These are phyloP conservation scores for Aix galericulata DNA, from an alignment of 2,113 vertebrate genomes.

Conservation along the genomic window DNA sequence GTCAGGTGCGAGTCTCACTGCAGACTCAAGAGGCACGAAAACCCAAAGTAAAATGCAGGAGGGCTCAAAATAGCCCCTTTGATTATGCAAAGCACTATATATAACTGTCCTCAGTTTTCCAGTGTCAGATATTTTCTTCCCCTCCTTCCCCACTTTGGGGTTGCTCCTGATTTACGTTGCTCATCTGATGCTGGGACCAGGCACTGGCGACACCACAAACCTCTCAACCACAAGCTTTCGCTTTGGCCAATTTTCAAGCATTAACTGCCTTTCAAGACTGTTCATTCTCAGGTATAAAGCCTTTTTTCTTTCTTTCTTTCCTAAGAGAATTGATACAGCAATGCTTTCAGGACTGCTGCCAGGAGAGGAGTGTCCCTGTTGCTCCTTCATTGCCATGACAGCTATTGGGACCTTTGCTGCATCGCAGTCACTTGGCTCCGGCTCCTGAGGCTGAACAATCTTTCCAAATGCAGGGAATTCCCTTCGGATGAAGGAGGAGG, in stretches of 20 bases:
- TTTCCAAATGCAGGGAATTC: conserved; percentile 52
- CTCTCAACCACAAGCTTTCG: neutral
- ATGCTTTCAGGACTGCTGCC: neutral
- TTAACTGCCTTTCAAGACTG: neutral
- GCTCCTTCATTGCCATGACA: neutral
- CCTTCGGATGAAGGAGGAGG: neutral
- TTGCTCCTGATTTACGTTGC: neutral
- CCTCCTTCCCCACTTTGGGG: neutral
- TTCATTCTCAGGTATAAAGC: neutral
- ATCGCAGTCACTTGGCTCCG: conserved; percentile 6
- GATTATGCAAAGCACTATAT: neutral
- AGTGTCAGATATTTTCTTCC: neutral
- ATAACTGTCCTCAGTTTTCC: neutral
- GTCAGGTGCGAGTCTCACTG: neutral
- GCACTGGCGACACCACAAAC: neutral
- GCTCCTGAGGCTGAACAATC: neutral
- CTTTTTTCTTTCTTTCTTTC: neutral
- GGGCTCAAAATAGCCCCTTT: neutral
- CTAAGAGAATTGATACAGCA: neutral
- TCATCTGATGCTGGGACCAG: neutral
- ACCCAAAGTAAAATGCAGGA: neutral
- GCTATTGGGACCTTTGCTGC: neutral
- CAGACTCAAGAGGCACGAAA: neutral
- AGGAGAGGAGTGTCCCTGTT: neutral
- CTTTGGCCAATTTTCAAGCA: neutral